Base-by-base conservation (phyloP, 37 sponge, comb jelly and placozoan species). In the Tethya wilhelma region DNA sequence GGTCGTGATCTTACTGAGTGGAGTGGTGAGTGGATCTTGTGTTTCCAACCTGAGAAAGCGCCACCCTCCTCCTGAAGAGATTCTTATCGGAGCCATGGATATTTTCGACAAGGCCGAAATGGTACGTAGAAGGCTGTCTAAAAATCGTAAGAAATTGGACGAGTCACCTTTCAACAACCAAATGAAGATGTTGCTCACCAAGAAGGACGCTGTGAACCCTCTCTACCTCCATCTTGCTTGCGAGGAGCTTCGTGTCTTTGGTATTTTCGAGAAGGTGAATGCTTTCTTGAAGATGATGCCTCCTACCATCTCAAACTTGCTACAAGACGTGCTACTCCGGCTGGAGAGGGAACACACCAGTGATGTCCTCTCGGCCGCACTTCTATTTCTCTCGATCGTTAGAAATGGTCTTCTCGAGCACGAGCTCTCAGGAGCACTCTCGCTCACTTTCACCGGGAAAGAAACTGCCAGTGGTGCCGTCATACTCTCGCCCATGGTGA, bases 111-210 rank as follows among this genome's bases (percentile, higher is more conserved):
- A 94, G 68, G 84, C 85, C 11, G 89, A 96, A 33, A 90, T 99
- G 80, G 94, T 96, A 32, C 71, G 93, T 40, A 62, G 67, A 33
- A 86, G 63, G 40, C 86, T 99, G 41, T 71, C 84, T 28, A 72
- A 76, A 25, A 87, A 96, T 67, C 86, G 95, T n/a, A 99, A 99
- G 73, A 79, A 64, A 37, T 87, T 99, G 34, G 97, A 99, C 26
- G 99, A 99, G 75, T 89, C 90, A 22, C 87, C 95, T 19, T 99
- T 99, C 85, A 96, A 94, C 74, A 96, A 94, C 81, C 97, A 99
- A 74, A 87, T 97, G 97, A 91, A 94, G 45, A 74, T 99, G 14
- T 87, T 99, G 29, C 86, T 99, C 23, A 91, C 90, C 68, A 99
- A 99, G 91, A 94, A 88, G 66, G 99, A 96, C 22, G 92, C 99